A percentile compares a stretch with the other conserved stretches of the same genome.
Evolutionary conservation across 2,113 vertebrate species (phyloP).

Genomic region (Regulus satrapa): DNA sequence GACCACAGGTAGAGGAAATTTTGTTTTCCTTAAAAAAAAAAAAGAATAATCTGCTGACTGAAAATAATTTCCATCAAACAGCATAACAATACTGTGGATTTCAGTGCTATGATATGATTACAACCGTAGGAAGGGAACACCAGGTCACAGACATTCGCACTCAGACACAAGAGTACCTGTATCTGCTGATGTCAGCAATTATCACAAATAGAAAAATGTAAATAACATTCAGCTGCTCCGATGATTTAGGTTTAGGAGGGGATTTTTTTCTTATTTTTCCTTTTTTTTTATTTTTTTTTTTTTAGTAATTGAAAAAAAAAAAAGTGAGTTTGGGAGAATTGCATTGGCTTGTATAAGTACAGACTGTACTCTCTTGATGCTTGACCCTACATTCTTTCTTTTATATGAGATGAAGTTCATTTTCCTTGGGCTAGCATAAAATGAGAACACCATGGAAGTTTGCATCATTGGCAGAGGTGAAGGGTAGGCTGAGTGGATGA

Average conservation of each 20-base stretch:
- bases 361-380: slow-evolving; percentile 35
- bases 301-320: neutral
- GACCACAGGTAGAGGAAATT: neutral
- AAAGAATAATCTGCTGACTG: neutral
- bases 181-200: slow-evolving; percentile 12
- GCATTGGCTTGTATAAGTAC: neutral
- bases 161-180: neutral
- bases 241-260: neutral
- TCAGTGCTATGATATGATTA: neutral
- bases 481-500: slow-evolving; percentile 39
- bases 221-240: slow-evolving; percentile 19
- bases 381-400: slow-evolving; percentile 48
- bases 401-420: slow-evolving; percentile 54
- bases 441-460: slow-evolving; percentile 53
- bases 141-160: neutral
- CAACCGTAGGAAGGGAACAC: neutral
- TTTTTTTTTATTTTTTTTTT: neutral
- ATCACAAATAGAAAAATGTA: neutral
- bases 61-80: neutral
- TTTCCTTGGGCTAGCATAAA: slow-evolving; percentile 37
- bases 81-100: neutral
- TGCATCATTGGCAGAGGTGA: slow-evolving; percentile 28
- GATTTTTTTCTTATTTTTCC: neutral
- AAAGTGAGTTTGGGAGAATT: neutral
- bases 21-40: neutral